A percentile compares a stretch with the other conserved stretches of the same genome.
Evolutionary conservation across 2,113 vertebrate genomes (phyloP).

Genomic region (Salminus brasiliensis): DNA sequence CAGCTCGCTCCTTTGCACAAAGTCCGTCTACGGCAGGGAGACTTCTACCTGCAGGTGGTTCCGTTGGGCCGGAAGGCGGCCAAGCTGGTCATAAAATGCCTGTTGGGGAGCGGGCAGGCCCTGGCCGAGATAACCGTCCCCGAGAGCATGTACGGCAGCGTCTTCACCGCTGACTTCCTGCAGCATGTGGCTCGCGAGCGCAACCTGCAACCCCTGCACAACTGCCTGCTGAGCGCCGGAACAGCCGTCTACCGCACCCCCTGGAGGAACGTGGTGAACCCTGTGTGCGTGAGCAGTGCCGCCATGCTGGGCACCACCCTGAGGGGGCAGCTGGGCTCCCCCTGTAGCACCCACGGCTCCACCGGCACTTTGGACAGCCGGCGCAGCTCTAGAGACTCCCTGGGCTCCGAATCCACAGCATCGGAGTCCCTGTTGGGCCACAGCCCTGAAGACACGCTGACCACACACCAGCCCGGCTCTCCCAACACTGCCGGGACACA

Average conservation of each 20-base stretch:
- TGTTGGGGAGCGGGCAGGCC: constrained; percentile 76
- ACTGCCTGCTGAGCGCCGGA: constrained; percentile 81
- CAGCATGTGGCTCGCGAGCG: constrained; percentile 78
- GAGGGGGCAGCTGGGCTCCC: constrained; percentile 64
- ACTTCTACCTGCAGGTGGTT: constrained; percentile 84
- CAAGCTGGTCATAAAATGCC: constrained; percentile 83
- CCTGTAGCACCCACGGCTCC: constrained; percentile 70
- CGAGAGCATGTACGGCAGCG: constrained; percentile 79
- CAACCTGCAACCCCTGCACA: constrained; percentile 76
- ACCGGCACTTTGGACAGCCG: constrained; percentile 77
- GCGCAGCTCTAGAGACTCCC: constrained; percentile 74
- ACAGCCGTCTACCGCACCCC: constrained; percentile 75
- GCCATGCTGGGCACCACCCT: constrained; percentile 65
- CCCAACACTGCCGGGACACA: not conserved
- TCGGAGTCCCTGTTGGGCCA: constrained; percentile 64
- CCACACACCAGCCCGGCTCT: not conserved
- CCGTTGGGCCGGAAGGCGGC: constrained; percentile 76
- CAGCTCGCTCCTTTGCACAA: constrained; percentile 80
- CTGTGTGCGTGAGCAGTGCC: constrained; percentile 76
- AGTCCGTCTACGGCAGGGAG: constrained; percentile 78
- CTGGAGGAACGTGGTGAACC: constrained; percentile 81
- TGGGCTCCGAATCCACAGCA: constrained; percentile 74
- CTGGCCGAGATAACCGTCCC: constrained; percentile 77
- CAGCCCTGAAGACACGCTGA: constrained; percentile 48
- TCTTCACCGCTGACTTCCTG: constrained; percentile 82